Conservation (phyloP, 1,140 invertebrate genomes). For the Eulimnadia texana region DNA sequence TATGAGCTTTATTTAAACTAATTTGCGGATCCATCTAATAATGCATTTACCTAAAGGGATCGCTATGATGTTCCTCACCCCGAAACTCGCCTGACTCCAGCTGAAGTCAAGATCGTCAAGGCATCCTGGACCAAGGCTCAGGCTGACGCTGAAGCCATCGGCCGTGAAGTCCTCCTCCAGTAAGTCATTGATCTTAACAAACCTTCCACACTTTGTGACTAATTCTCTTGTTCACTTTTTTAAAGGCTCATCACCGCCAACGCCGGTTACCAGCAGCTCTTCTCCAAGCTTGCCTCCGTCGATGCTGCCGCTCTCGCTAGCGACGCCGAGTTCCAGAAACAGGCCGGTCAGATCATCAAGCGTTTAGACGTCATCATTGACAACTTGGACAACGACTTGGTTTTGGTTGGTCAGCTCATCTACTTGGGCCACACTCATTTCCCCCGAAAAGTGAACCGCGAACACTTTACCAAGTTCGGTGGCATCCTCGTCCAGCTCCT, state of each 20-base stretch:
- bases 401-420: background rate
- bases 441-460: background rate
- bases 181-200: background rate
- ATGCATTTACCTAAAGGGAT: background rate
- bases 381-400: background rate
- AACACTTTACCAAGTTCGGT: background rate
- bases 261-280: conserved; percentile 43
- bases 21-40: no score
- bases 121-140: background rate
- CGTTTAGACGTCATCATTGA: background rate
- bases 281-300: conserved; percentile 40
- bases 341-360: conserved; percentile 29
- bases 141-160: background rate
- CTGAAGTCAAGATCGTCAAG: background rate
- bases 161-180: background rate
- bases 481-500: background rate
- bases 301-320: conserved; percentile 36
- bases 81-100: background rate
- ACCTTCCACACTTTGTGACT: background rate
- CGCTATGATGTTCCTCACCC: background rate
- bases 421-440: background rate
- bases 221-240: background rate
- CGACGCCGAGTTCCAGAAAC: conserved; percentile 48
- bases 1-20: no score
- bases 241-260: conserved; percentile 34